Conservation (phyloP, 2,797 vertebrate species). For the Dromococcyx pavoninus region DNA sequence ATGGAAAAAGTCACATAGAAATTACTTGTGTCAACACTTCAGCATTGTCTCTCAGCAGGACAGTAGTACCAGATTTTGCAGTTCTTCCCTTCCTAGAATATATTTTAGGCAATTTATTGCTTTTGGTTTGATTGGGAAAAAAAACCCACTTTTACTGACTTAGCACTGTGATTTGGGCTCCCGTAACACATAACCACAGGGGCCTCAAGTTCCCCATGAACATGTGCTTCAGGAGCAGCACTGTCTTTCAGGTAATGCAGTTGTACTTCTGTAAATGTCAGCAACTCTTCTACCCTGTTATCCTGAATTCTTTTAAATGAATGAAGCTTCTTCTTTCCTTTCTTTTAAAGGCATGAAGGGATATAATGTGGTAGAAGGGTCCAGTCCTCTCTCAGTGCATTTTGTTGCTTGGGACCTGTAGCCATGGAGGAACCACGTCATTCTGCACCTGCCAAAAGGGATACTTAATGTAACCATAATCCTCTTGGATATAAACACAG, state of each 20-base stretch:
- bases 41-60: not conserved
- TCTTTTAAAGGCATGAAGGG: not conserved
- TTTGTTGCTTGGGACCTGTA: not conserved
- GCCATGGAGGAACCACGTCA: not conserved
- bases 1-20: not conserved
- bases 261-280: not conserved
- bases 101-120: not conserved
- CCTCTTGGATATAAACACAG: not conserved
- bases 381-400: not conserved
- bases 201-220: not conserved
- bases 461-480: not conserved
- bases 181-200: accelerated
- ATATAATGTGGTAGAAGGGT: not conserved
- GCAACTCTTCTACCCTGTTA: not conserved
- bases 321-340: not conserved
- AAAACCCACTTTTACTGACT: not conserved
- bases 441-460: not conserved
- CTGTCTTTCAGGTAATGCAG: not conserved
- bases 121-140: not conserved
- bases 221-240: not conserved
- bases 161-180: not conserved
- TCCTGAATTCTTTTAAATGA: not conserved
- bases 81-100: not conserved
- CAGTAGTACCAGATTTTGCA: not conserved
- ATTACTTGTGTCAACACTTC: not conserved